Percentiles rank a stretch among this genome's conserved stretches.
phyloP scores from a whole-genome alignment of 2,888 invertebrate species.

The Amaurobius ferox region DNA sequence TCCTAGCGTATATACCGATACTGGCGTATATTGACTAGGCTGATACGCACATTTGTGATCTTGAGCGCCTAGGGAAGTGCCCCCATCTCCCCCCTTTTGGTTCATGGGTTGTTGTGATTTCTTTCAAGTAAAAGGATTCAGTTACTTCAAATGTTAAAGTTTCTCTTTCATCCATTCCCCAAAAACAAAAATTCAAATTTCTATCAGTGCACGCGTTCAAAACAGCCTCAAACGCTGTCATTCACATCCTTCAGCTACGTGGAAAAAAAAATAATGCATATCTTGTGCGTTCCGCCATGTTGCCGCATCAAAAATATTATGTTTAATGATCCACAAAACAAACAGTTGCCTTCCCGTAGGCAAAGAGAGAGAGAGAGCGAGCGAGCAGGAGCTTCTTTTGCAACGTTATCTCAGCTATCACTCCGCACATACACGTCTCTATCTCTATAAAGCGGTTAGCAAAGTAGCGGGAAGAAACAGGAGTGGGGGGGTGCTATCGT shows the following conservation, averaged over 20 bases:
- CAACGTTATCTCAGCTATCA: neutral
- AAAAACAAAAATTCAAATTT: no score
- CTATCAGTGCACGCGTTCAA: no score
- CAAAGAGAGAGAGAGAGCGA: neutral
- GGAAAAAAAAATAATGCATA: neutral
- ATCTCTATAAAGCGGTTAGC: slow-evolving; percentile 46
- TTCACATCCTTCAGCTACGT: neutral
- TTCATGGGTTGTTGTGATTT: no score
- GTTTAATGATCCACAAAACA: slow-evolving; percentile 9
- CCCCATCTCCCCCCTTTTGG: no score
- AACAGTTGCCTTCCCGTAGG: neutral
- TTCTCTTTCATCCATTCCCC: no score
- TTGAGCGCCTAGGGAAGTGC: no score
- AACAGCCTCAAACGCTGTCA: slow-evolving; percentile 4
- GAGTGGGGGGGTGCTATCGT: slow-evolving; percentile 43
- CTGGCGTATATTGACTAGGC: no score
- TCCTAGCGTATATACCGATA: no score
- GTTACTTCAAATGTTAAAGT: no score
- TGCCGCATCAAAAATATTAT: slow-evolving; percentile 11
- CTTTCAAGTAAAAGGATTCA: no score
- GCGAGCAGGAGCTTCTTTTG: neutral
- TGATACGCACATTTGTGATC: no score
- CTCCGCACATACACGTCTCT: neutral
- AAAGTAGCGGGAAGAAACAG: slow-evolving; percentile 21
- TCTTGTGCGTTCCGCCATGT: neutral